Percentiles rank a stretch among this genome's conserved stretches.
Conservation (phyloP, 2,888 invertebrate species). For the Leucania comma region DNA sequence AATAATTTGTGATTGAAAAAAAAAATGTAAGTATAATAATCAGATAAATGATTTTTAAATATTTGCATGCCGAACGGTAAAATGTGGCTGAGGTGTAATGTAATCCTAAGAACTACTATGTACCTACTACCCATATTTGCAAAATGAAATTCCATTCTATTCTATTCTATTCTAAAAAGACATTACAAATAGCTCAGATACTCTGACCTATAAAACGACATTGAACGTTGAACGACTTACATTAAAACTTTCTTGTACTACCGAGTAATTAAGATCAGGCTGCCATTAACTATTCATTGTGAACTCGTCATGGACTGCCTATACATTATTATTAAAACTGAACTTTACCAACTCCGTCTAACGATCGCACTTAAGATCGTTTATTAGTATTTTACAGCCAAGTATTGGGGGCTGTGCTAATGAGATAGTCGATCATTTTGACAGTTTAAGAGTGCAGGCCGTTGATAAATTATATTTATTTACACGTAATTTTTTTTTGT, state of each 20-base stretch:
- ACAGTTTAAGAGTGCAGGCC: too few relatives aligned
- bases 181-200: neutral
- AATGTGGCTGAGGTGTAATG: too few relatives aligned
- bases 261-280: constrained; percentile 18
- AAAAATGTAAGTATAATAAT: too few relatives aligned
- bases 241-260: constrained; percentile 32
- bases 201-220: constrained; percentile 43
- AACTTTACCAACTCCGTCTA: constrained; percentile 37
- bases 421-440: neutral
- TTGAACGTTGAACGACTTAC: constrained; percentile 15
- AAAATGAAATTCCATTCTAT: too few relatives aligned
- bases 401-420: constrained; percentile 5
- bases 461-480: too few relatives aligned
- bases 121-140: too few relatives aligned
- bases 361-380: constrained; percentile 26
- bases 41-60: too few relatives aligned
- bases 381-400: constrained; percentile 31
- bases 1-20: too few relatives aligned
- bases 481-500: too few relatives aligned
- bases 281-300: constrained; percentile 43
- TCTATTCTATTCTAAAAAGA: too few relatives aligned
- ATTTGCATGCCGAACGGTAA: too few relatives aligned
- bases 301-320: constrained; percentile 28
- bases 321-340: constrained; percentile 48
- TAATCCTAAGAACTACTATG: too few relatives aligned